These are phyloP conservation scores for Aphis craccivora DNA, from an alignment of 1,140 invertebrate genomes.

Conservation along the genomic window DNA sequence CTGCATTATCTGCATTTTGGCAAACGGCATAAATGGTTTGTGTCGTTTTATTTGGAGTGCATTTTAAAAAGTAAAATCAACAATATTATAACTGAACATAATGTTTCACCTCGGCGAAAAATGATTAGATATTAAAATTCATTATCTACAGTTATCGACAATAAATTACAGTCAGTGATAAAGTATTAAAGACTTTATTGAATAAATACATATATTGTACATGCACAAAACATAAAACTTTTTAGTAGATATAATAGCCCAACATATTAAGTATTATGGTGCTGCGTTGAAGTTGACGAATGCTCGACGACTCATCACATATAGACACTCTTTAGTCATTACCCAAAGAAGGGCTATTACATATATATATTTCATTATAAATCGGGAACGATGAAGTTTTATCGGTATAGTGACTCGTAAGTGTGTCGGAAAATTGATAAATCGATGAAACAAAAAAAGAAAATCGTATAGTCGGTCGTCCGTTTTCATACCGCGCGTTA, in stretches of 20 bases:
- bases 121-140: neutral
- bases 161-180: neutral
- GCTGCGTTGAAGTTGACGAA: neutral
- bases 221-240: neutral
- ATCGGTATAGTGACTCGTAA: neutral
- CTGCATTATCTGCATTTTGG: neutral
- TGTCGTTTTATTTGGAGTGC: neutral
- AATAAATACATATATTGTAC: neutral
- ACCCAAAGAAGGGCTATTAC: neutral
- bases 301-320: neutral
- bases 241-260: neutral
- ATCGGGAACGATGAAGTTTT: neutral
- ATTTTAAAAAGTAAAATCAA: neutral
- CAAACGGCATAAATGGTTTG: neutral
- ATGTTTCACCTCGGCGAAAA: neutral
- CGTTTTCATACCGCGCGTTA: neutral
- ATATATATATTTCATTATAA: neutral
- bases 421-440: neutral
- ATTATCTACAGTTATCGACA: neutral
- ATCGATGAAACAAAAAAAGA: neutral
- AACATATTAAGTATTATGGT: neutral
- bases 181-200: neutral
- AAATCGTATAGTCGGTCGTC: neutral
- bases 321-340: neutral
- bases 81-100: neutral